A percentile compares a stretch with the other conserved stretches of the same genome.
Conservation (phyloP, 2,113 vertebrate genomes). For the Aix galericulata region DNA sequence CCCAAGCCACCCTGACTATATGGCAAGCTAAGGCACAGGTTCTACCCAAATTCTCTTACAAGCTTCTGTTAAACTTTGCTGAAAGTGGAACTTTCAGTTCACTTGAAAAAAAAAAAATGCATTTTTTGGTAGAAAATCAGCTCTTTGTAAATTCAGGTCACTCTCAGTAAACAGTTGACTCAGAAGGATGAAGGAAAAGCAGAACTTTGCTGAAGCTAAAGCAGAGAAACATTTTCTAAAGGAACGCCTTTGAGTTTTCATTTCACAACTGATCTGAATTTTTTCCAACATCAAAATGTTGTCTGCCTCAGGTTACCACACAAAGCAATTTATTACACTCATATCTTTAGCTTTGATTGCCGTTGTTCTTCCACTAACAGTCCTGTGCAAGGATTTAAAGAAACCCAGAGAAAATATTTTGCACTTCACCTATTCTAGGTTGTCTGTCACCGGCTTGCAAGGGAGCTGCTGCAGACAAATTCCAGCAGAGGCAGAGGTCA, state of each 20-base stretch:
- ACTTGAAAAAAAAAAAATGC: background rate
- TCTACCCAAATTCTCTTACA: background rate
- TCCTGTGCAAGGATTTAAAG: background rate
- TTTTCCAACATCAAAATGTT: background rate
- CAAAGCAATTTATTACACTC: background rate
- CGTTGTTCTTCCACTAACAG: background rate
- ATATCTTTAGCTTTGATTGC: background rate
- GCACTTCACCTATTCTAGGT: background rate
- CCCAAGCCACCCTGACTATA: background rate
- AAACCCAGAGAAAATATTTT: fast-evolving
- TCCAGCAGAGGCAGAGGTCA: background rate
- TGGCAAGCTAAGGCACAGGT: background rate
- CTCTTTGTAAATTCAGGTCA: background rate
- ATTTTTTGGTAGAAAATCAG: background rate
- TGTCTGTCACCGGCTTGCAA: background rate
- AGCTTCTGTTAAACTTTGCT: background rate
- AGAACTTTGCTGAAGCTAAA: background rate
- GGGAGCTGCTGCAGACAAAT: background rate
- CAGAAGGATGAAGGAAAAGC: background rate
- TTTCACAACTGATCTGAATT: background rate
- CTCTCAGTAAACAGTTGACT: background rate
- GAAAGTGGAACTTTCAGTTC: too few relatives aligned
- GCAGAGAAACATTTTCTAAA: background rate
- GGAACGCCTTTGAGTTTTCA: background rate
- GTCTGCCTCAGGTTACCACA: background rate